phyloP scores from a whole-genome alignment of 2,797 vertebrate species.

The Ciconia nigra region DNA sequence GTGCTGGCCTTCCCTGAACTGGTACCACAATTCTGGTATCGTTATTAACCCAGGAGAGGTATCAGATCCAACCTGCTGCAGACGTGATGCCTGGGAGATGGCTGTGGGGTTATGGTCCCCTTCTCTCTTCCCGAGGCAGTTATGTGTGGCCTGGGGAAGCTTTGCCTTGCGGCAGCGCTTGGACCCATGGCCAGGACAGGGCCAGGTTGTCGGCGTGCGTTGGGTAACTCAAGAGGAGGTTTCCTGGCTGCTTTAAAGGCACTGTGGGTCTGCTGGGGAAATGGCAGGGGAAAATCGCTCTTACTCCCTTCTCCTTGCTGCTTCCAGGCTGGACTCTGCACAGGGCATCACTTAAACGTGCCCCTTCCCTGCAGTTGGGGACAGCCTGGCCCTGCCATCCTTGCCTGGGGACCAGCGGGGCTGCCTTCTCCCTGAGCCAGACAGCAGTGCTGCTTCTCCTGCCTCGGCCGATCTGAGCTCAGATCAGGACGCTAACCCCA shows the following conservation, averaged over 20 bases:
- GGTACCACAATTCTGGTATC: not conserved
- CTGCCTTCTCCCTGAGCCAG: too few species aligned
- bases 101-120: not conserved
- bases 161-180: not conserved
- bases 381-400: not conserved
- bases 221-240: not conserved
- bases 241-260: not conserved
- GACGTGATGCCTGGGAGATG: not conserved
- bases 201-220: too few species aligned
- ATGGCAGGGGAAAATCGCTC: not conserved
- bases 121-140: not conserved
- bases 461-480: not conserved
- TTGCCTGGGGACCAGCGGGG: not conserved
- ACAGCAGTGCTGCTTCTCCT: not conserved
- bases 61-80: not conserved
- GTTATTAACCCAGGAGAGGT: not conserved
- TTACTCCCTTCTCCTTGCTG: not conserved
- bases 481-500: not conserved
- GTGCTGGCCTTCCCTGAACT: not conserved
- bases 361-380: not conserved
- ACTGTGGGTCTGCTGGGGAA: not conserved
- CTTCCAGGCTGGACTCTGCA: not conserved
- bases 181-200: not conserved
- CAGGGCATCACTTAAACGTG: not conserved
- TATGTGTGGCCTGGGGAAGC: not conserved